Percentiles rank a stretch among this genome's conserved stretches.
phyloP scores from a whole-genome alignment of 2,113 vertebrate genomes.

The Gambusia affinis region DNA sequence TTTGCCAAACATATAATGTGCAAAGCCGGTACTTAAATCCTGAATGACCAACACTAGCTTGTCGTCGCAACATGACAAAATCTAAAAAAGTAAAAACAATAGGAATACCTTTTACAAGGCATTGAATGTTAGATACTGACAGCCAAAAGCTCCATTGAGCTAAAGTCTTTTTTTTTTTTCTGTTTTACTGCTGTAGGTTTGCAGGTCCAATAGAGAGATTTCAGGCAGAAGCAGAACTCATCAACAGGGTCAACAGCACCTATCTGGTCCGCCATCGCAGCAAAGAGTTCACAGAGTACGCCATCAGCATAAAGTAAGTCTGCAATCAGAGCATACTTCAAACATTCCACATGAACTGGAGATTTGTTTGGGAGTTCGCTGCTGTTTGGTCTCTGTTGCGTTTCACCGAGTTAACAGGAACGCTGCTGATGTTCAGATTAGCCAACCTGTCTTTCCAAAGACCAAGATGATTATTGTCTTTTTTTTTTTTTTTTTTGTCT shows the following conservation, averaged over 20 bases:
- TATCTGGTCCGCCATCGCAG: constrained; percentile 94
- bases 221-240: constrained; percentile 92
- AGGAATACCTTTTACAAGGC: too few relatives aligned
- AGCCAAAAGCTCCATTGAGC: too few relatives aligned
- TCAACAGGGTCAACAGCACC: constrained; percentile 93
- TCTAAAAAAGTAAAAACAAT: not conserved
- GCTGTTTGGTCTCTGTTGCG: not conserved
- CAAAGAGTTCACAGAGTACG: constrained; percentile 93
- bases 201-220: constrained; percentile 93
- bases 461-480: not conserved
- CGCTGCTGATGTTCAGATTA: not conserved
- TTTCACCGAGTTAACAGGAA: not conserved
- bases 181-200: constrained; percentile 80
- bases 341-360: not conserved
- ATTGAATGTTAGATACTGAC: too few relatives aligned
- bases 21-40: not conserved
- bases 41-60: not conserved
- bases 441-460: not conserved
- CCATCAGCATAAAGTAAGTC: constrained; percentile 98
- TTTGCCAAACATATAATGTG: not conserved
- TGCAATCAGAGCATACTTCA: not conserved
- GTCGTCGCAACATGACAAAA: not conserved
- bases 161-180: not conserved
- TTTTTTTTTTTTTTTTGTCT: not conserved
- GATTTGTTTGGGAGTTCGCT: not conserved